Evolutionary conservation across 2,797 vertebrate genomes (phyloP).

Genomic region (Epinephelus malabaricus): DNA sequence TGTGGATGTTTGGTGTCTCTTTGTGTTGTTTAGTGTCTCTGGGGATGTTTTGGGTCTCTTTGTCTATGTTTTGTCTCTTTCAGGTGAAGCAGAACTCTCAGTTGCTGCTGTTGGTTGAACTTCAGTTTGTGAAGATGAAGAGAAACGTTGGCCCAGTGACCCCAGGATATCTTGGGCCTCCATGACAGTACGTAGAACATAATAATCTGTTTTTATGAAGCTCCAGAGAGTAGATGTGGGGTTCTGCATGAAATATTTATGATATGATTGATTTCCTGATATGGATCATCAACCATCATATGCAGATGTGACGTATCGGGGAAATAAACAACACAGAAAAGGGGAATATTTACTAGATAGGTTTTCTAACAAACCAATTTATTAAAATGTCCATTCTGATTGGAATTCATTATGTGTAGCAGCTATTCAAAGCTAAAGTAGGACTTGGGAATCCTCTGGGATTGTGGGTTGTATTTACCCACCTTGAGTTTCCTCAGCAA

Average conservation of each 20-base stretch:
- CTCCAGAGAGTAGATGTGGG: not conserved
- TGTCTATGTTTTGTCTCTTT: not conserved
- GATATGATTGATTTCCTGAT: not conserved
- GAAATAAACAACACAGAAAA: not conserved
- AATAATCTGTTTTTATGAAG: not conserved
- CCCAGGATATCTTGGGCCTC: not conserved
- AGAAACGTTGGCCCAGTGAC: not conserved
- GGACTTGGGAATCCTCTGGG: conserved; percentile 35
- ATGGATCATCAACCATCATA: not conserved
- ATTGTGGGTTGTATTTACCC: conserved; percentile 40
- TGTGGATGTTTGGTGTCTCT: not conserved
- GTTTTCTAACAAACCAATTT: conserved; percentile 41
- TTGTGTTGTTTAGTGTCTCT: not conserved
- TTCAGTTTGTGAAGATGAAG: not conserved
- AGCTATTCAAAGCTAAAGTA: conserved; percentile 47
- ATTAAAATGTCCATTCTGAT: conserved; percentile 44
- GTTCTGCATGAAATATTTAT: not conserved
- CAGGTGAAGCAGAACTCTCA: not conserved
- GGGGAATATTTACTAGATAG: conserved; percentile 13
- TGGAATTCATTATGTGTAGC: conserved; percentile 33
- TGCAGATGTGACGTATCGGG: not conserved
- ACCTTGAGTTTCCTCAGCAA: conserved; percentile 53
- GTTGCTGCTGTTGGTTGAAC: not conserved
- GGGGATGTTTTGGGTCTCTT: not conserved
- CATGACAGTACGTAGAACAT: not conserved